phyloP scores from a whole-genome alignment of 2,113 vertebrate species.

The Carlito syrichta region DNA sequence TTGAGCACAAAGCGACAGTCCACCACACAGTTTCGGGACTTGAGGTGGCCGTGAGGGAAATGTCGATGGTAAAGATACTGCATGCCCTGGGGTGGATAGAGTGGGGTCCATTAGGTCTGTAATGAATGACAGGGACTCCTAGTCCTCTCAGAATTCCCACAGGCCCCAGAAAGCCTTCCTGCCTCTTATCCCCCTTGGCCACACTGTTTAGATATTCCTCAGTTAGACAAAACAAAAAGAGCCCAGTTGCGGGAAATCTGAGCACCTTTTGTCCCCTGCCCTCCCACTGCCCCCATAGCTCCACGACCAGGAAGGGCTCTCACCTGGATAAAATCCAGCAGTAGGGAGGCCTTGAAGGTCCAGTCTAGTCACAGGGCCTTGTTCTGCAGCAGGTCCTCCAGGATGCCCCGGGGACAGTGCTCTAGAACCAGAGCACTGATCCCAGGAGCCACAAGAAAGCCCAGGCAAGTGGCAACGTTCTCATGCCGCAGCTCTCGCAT shows the following conservation, averaged over 20 bases:
- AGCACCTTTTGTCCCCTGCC: background rate
- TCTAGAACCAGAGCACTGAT: constrained; percentile 90
- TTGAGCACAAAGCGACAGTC: constrained; percentile 93
- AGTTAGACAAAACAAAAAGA: background rate
- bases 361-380: constrained; percentile 92
- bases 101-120: background rate
- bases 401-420: constrained; percentile 91
- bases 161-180: background rate
- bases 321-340: constrained; percentile 93
- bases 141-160: background rate
- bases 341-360: constrained; percentile 95
- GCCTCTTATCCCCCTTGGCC: background rate
- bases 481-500: constrained; percentile 92
- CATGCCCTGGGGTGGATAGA: constrained; percentile 83
- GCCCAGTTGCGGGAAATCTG: background rate
- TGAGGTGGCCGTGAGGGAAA: constrained; percentile 90
- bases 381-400: constrained; percentile 91
- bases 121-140: background rate
- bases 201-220: background rate
- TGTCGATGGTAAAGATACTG: constrained; percentile 90
- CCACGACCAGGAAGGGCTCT: background rate
- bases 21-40: constrained; percentile 93
- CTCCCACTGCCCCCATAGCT: background rate
- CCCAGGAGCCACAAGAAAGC: constrained; percentile 87
- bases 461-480: constrained; percentile 90